Percentiles rank a stretch among this genome's conserved stretches.
Evolutionary conservation across 2,888 invertebrate species (phyloP).

Genomic region (Capitulum mitella): DNA sequence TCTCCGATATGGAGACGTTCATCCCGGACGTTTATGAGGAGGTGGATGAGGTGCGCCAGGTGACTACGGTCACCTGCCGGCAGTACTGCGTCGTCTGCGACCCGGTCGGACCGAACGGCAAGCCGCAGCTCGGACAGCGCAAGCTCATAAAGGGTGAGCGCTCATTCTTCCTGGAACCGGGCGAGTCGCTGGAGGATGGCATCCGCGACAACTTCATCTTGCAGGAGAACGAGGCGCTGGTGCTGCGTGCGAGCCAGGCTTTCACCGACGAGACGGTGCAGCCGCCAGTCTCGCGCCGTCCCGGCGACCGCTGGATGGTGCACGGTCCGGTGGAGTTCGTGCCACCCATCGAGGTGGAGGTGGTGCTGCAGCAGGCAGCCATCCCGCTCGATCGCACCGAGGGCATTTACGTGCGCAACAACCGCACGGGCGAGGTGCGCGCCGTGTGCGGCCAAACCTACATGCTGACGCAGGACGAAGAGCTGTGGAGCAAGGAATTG

Average conservation of each 20-base stretch:
- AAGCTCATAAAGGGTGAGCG: constrained; percentile 48
- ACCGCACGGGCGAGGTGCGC: constrained; percentile 42
- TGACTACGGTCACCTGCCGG: constrained; percentile 47
- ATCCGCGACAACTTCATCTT: constrained; percentile 47
- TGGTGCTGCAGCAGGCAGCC: constrained; percentile 44
- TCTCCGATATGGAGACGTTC: constrained; percentile 47
- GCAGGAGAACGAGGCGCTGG: constrained; percentile 48
- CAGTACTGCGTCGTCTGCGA: constrained; percentile 49
- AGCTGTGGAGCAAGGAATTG: constrained; percentile 42
- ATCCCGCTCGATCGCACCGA: constrained; percentile 50
- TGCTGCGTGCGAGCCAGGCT: constrained; percentile 45
- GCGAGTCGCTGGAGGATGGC: constrained; percentile 45
- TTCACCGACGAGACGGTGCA: constrained; percentile 39
- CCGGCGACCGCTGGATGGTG: constrained; percentile 50
- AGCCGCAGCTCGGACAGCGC: constrained; percentile 47
- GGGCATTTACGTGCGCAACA: constrained; percentile 49
- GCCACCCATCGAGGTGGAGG: constrained; percentile 48
- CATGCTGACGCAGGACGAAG: constrained; percentile 47
- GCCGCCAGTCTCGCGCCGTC: constrained; percentile 39
- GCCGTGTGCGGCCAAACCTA: constrained; percentile 48
- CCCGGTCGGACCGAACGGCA: constrained; percentile 42
- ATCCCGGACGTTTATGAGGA: constrained; percentile 50
- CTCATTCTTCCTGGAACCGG: constrained; percentile 49
- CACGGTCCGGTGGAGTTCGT: constrained; percentile 49
- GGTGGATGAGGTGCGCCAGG: constrained; percentile 45